Base-by-base conservation (phyloP, 2,113 vertebrate species). In the Rhinoderma darwinii region DNA sequence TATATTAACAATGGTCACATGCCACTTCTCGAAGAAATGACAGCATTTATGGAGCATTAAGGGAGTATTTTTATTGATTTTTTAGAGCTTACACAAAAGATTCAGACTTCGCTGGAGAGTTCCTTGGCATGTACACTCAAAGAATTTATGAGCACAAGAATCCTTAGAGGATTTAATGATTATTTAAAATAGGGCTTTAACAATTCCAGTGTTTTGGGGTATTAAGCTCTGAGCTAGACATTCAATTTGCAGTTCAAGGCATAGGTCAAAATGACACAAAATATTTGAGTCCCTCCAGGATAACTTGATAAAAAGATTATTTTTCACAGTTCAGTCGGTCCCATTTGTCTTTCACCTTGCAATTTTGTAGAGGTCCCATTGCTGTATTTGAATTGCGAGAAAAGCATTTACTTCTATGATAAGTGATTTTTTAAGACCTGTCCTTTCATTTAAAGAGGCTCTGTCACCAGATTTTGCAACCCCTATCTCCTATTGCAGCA, bases 141-240 rank as follows among this genome's bases (percentile, higher is more conserved):
- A 63, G 25, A 84, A 76, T 84, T 86, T 86, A 86, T 85, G 73
- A 76, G 83, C n/a, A 70, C 76, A 54, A 39, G 41, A 70, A 17
- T 56, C 63, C 61, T 72, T 80, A 56, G 35, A 80, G 41, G 32
- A 86, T 86, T 79, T 84, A 70, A 86, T 78, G 56, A 86, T 86
- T 86, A 32, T 70, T 86, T n/a, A 39, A 86, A 84, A 51, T 68
- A 78, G 78, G 75, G 59, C 59, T 47, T 76, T 30, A 54, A 50
- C 77, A 39, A 81, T 87, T 61, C 39, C 41, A n/a, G 59, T 15
- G 59, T 73, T 86, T 87, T 66, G 68, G 68, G 47, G 22, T 72
- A 80, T 86, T 70, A 86, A 56, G 47, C 84, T 43, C 56, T 70
- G 30, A 51, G 61, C 75, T 81, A 86, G 75, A 86, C 63, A 73